Evolutionary conservation across 2,888 invertebrate genomes (phyloP).

Genomic region (Cantharis flavilabris): DNA sequence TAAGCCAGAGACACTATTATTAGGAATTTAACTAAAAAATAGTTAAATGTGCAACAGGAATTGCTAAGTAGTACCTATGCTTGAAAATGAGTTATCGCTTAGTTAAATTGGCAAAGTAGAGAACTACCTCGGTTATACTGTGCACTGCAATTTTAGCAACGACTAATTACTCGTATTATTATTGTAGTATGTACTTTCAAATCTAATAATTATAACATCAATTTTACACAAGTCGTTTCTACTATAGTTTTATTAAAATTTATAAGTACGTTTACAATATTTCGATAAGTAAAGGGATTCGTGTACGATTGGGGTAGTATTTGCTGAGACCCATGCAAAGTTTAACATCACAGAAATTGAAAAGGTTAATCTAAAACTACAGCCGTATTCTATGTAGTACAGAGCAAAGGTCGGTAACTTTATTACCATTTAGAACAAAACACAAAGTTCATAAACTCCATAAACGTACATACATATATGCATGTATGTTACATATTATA

Average conservation of each 20-base stretch:
- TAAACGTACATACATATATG: neutral
- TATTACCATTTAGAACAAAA: neutral
- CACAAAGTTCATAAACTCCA: neutral
- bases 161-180: neutral
- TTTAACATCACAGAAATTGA: neutral
- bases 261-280: too few relatives aligned
- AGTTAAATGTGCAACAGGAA: neutral
- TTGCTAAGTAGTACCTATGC: neutral
- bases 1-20: neutral
- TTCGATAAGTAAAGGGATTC: neutral
- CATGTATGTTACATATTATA: too few relatives aligned
- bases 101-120: neutral
- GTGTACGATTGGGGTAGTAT: neutral
- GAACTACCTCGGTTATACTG: neutral
- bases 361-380: neutral
- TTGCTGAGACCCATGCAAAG: neutral
- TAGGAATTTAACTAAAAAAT: neutral
- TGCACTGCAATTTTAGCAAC: neutral
- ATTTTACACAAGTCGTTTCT: neutral
- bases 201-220: neutral
- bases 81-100: neutral
- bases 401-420: neutral
- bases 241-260: too few relatives aligned
- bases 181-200: neutral
- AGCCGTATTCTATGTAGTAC: neutral